phyloP scores from a whole-genome alignment of 2,113 vertebrate species.

The Gymnarchus niloticus region DNA sequence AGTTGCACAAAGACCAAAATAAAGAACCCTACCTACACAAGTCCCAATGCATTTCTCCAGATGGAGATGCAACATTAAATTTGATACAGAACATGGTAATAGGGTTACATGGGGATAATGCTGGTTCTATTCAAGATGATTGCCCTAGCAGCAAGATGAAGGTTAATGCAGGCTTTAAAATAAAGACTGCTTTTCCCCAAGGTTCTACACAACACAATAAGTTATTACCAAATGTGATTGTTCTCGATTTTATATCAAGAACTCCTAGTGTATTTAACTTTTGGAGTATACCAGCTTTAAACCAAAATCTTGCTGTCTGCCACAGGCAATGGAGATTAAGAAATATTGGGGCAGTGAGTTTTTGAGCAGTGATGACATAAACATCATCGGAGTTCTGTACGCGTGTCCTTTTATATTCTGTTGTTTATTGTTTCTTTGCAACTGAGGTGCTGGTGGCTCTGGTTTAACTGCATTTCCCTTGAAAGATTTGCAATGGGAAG shows the following conservation, averaged over 20 bases:
- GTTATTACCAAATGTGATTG: background rate
- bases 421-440: too few species aligned
- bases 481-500: too few species aligned
- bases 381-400: constrained; percentile 9
- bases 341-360: background rate
- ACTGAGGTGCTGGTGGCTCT: too few species aligned
- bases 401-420: too few species aligned
- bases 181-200: constrained; percentile 9
- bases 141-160: constrained; percentile 25
- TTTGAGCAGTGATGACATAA: background rate
- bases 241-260: background rate
- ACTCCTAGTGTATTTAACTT: background rate
- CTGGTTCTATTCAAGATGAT: background rate
- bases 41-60: constrained; percentile 19
- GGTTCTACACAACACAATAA: background rate
- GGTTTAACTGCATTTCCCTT: too few species aligned
- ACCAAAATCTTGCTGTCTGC: background rate
- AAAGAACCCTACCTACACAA: background rate
- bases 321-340: too few species aligned
- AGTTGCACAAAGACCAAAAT: constrained; percentile 31
- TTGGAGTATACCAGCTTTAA: background rate
- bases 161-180: constrained; percentile 20
- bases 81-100: constrained; percentile 33
- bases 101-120: constrained; percentile 20
- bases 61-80: constrained; percentile 32